Evolutionary conservation across 2,797 vertebrate genomes (phyloP).

Genomic region (Calcarius lapponicus): DNA sequence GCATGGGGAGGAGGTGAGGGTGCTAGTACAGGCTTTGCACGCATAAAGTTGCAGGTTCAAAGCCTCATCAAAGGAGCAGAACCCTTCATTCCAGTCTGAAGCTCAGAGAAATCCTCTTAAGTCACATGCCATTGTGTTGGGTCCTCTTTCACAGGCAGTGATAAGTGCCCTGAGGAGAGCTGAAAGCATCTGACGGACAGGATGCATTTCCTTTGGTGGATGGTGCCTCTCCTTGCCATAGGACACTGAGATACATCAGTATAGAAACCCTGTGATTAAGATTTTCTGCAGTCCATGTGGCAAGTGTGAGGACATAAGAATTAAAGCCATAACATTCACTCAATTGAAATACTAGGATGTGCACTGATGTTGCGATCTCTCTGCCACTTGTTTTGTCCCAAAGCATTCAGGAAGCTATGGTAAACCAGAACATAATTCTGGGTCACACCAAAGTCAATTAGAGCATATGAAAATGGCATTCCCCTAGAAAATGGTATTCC

Average conservation of each 20-base stretch:
- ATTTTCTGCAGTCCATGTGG: background rate
- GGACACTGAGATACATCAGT: background rate
- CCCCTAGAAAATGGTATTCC: too few species aligned
- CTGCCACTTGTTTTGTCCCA: background rate
- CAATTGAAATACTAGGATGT: background rate
- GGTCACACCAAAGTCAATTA: constrained; percentile 5
- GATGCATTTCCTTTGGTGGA: background rate
- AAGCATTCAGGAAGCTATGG: background rate
- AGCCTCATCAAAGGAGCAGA: constrained; percentile 28
- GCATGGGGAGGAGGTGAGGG: background rate
- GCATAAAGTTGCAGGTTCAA: constrained; percentile 16
- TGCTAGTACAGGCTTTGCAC: constrained; percentile 8
- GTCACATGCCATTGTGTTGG: background rate
- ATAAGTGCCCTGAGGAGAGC: background rate
- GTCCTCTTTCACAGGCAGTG: background rate
- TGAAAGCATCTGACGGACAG: background rate
- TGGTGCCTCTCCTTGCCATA: background rate
- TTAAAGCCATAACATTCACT: background rate
- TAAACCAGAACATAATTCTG: constrained; percentile 11
- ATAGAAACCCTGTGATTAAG: background rate
- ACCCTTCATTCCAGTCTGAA: background rate
- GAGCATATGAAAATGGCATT: background rate
- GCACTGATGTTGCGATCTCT: background rate
- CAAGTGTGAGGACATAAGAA: background rate
- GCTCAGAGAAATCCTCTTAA: constrained; percentile 48